These are phyloP conservation scores for Blomia tropicalis DNA, from an alignment of 2,888 invertebrate species.

Conservation along the genomic window DNA sequence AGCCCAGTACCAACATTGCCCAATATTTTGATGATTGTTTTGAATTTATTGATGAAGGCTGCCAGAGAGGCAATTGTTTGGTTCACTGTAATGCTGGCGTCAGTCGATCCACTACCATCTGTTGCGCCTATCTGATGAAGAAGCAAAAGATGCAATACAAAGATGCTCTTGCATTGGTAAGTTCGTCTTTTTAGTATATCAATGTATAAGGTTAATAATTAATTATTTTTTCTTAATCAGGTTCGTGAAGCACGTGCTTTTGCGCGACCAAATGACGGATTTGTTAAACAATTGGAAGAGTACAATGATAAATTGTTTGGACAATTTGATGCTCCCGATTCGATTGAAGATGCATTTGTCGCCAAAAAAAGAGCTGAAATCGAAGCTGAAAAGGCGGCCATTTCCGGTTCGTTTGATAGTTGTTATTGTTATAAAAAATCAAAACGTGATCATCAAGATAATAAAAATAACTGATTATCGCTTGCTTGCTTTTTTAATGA, in stretches of 20 bases:
- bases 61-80: conserved; percentile 33
- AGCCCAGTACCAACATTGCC: conserved; percentile 33
- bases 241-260: conserved; percentile 34
- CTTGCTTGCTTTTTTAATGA: neutral
- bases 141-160: conserved; percentile 32
- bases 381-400: conserved; percentile 26
- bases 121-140: conserved; percentile 36
- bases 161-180: conserved; percentile 32
- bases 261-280: conserved; percentile 36
- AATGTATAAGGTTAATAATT: neutral
- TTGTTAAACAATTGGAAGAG: conserved; percentile 34
- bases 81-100: conserved; percentile 38
- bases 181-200: neutral
- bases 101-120: conserved; percentile 34
- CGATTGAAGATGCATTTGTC: conserved; percentile 25
- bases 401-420: conserved; percentile 14
- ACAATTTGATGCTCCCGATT: conserved; percentile 11
- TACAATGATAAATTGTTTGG: conserved; percentile 29
- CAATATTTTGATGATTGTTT: conserved; percentile 34
- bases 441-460: neutral
- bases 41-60: conserved; percentile 35
- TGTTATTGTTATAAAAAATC: neutral
- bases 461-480: neutral
- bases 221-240: conserved; percentile 25
- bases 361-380: conserved; percentile 23